These are phyloP conservation scores for Scaptodrosophila lebanonensis DNA, from an alignment of 1,140 invertebrate species.

Conservation along the genomic window DNA sequence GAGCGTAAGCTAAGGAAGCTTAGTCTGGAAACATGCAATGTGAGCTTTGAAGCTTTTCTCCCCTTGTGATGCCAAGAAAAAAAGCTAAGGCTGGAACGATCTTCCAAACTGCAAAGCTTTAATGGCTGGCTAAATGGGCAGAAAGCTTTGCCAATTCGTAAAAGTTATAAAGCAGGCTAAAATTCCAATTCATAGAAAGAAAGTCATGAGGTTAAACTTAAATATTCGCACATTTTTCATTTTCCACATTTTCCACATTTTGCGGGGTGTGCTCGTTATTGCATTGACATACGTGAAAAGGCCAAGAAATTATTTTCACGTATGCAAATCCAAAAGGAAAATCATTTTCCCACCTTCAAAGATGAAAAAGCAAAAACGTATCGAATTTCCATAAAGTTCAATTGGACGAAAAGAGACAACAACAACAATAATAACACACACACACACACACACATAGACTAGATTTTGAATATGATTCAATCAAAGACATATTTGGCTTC, in stretches of 20 bases:
- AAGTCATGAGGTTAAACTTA: no score
- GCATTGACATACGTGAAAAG: conserved; percentile 1
- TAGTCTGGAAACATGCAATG: conserved; percentile 5
- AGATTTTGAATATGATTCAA: conserved; percentile 71
- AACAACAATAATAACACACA: conserved; percentile 61
- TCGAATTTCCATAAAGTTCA: conserved; percentile 75
- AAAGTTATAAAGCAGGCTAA: conserved; percentile 24
- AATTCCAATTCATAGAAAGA: conserved; percentile 14
- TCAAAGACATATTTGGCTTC: conserved; percentile 76
- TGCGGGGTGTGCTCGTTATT: conserved; percentile 5
- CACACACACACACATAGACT: no score
- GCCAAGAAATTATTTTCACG: conserved; percentile 9
- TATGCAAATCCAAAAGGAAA: no score
- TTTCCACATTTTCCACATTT: conserved; percentile 29
- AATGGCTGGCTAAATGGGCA: conserved; percentile 22
- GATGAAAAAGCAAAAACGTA: conserved; percentile 55
- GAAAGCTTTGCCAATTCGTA: conserved; percentile 48
- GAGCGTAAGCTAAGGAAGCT: conserved; percentile 7
- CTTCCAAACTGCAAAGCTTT: conserved; percentile 12
- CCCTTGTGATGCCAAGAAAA: not conserved
- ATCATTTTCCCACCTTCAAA: conserved; percentile 17
- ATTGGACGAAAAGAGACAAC: conserved; percentile 69
- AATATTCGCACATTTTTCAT: conserved; percentile 6
- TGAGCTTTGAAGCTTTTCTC: conserved; percentile 4
- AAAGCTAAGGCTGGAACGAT: conserved; percentile 12